Base-by-base conservation (phyloP, 1,140 invertebrate species). In the Bombus terrestris region DNA sequence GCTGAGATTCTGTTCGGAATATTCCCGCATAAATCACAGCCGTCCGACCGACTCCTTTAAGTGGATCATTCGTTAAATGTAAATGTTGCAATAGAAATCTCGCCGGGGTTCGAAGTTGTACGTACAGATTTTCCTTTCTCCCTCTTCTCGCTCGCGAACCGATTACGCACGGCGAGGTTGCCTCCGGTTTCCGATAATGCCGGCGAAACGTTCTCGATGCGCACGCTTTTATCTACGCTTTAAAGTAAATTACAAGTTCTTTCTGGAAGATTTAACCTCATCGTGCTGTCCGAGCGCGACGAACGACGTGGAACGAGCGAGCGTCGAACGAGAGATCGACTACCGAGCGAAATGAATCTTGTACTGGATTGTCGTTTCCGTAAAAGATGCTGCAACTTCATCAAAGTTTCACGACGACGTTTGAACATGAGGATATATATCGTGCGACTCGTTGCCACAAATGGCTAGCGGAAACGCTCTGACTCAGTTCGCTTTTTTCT, bases 61-160 rank as follows among this genome's bases (percentile, higher is more conserved):
- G 83, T 84, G 83, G 83, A 84, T 84, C 83, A 79, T 78, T 84
- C 83, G 83, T 62, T 84, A 71, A 84, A 84, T 72, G 78, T 74
- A 74, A 85, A 81, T 81, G 68, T 75, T 57, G 57, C 84, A 83
- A 77, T 83, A 83, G 81, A 83, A 43, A 77, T 77, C 73, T 32
- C 43, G 32, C 41, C 15, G 8, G 53, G 37, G 22, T n/a, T 35
- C 39, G 12, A 25, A 25, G 28, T 18, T 18, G 47, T 35, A 35
- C 32, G 15, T 62, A 39, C 37, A 64, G 12, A 32, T 41, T 43
- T 75, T 28, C 57, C 47, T 64, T 39, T 18, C 13, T 22, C 81
- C 43, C 35, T 75, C 39, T 72, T n/a, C 57, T 64, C 32, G 9
- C 57, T n/a, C 5, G 2, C 73, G 6, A 39, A 39, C 37, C 32